Base-by-base conservation (phyloP, 2,113 vertebrate genomes). In the Neopipo cinnamomea region DNA sequence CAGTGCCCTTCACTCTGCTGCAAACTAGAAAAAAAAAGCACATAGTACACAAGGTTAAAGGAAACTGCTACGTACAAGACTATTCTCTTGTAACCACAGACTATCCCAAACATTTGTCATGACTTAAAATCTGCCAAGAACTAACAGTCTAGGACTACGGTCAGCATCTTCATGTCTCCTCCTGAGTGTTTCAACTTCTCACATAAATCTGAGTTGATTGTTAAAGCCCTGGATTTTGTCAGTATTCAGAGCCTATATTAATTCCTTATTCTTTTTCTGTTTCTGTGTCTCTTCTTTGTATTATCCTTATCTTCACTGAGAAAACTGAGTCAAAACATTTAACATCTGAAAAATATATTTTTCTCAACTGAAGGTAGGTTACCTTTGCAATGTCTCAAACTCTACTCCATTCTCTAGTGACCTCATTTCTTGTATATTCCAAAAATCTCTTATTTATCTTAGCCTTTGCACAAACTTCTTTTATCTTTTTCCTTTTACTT, bases 361-460 rank as follows among this genome's bases (percentile, higher is more conserved):
- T 49, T 89, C 35, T 74, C 55, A 93, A 5, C 42, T 5, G 46
- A 67, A 86, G 63, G 39, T 14, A 50, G 39, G 42, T 88, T 94
- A 90, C 68, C 35, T 88, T 85, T 92, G 79, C 61, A 42, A 50
- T 12, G 20, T 76, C 52, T 84, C 77, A 84, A 91, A 80, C 56
- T 70, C 46, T 70, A n/a, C 59, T 90, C 28, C 61, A 81, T 93
- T 94, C 81, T 89, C 84, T n/a, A 58, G 72, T 89, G 73, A 93
- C 74, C 79, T 95, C 5, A 3, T 89, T 91, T 86, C 74, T 91
- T 87, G 52, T 89, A 52, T 82, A 58, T 56, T 95, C 62, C 49
- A 76, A 78, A 93, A 95, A 89, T 84, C 49, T 86, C 70, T 59
- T 91, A 59, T 88, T 94, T 90, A 68, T 82, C 70, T 78, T 70